A percentile compares a stretch with the other conserved stretches of the same genome.
phyloP scores from a whole-genome alignment of 2,888 invertebrate species.

The Pristionchus japonicus region DNA sequence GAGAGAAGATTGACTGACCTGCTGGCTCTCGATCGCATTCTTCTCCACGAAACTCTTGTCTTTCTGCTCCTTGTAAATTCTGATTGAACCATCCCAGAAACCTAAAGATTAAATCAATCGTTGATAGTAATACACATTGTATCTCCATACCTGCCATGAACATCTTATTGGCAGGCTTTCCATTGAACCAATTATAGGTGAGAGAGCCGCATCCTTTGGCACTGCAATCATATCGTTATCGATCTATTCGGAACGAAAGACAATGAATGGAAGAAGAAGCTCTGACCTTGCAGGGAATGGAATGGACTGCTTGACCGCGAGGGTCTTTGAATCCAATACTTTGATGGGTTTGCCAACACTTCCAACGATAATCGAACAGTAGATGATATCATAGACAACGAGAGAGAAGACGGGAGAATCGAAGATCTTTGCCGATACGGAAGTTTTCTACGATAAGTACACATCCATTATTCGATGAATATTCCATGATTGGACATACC shows the following conservation, averaged over 20 bases:
- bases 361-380: not conserved
- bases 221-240: not conserved
- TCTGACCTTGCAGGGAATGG: not conserved
- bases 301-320: not conserved
- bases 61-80: constrained; percentile 46
- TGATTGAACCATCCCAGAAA: constrained; percentile 56
- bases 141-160: not conserved
- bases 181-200: not conserved
- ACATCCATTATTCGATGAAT: not conserved
- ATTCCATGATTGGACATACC: not conserved
- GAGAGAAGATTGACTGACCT: too few species aligned
- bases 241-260: not conserved
- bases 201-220: not conserved
- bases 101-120: constrained; percentile 14
- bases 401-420: not conserved
- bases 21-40: not conserved
- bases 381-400: not conserved
- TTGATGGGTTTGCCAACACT: not conserved
- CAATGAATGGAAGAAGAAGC: not conserved
- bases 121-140: not conserved
- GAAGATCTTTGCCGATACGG: not conserved
- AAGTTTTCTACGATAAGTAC: not conserved
- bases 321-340: not conserved
- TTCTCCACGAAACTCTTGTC: not conserved
- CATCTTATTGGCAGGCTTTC: not conserved